Conservation (phyloP, 2,113 vertebrate species). For the Hippocampus mohnikei region DNA sequence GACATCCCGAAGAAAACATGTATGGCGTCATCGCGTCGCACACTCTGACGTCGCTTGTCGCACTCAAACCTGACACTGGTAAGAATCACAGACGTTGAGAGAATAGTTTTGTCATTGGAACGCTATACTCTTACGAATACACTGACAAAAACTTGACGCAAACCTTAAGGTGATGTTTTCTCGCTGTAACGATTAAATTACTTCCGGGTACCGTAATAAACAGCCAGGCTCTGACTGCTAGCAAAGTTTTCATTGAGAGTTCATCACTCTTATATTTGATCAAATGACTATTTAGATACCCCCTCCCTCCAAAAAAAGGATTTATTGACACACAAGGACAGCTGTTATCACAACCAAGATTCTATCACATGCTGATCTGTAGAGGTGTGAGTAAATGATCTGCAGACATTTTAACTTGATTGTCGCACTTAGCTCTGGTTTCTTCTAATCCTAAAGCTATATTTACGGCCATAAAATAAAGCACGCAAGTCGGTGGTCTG, state of each 20-base stretch:
- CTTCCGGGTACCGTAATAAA: neutral
- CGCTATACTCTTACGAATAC: neutral
- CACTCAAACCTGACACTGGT: neutral
- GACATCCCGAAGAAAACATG: neutral
- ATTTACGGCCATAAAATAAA: neutral
- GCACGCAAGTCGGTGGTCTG: neutral
- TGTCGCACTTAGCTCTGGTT: neutral
- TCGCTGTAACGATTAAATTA: neutral
- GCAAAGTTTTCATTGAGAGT: neutral
- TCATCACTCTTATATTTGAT: neutral
- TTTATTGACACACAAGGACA: neutral
- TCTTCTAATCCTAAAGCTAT: neutral
- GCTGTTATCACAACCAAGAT: neutral
- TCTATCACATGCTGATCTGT: neutral
- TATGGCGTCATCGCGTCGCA: neutral
- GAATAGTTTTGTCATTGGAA: neutral
- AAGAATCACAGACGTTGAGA: neutral
- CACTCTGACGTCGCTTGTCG: neutral
- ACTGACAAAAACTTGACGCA: neutral
- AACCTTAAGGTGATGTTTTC: neutral
- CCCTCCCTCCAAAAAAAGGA: accelerated
- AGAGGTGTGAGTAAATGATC: neutral
- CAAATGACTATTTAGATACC: neutral
- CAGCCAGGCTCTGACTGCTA: neutral
- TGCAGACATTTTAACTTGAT: neutral